Percentiles rank a stretch among this genome's conserved stretches.
These are phyloP conservation scores for Phyllotis vaccarum DNA, from an alignment of 2,797 vertebrate species.

Conservation along the genomic window DNA sequence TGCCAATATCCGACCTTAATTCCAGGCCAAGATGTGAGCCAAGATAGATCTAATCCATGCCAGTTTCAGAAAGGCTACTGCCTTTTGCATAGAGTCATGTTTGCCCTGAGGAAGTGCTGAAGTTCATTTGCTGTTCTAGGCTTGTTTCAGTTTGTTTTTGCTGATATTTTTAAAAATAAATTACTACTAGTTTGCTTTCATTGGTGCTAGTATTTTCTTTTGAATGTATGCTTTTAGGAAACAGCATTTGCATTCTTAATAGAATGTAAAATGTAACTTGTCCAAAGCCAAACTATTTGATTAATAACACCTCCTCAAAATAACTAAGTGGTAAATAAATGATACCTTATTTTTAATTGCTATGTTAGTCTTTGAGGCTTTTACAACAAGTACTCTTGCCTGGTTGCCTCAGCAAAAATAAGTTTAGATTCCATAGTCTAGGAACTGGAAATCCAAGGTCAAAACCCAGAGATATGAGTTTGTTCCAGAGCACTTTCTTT, in stretches of 20 bases:
- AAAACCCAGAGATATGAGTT: neutral
- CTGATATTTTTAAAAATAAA: conserved; percentile 30
- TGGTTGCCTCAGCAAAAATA: neutral
- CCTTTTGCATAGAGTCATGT: conserved; percentile 44
- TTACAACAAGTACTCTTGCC: neutral
- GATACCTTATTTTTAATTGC: neutral
- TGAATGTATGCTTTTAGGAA: neutral
- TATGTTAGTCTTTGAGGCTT: neutral
- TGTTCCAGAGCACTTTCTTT: neutral
- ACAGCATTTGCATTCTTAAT: neutral
- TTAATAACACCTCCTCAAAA: conserved; percentile 39
- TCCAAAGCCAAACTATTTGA: conserved; percentile 48
- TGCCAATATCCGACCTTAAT: neutral
- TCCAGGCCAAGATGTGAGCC: neutral
- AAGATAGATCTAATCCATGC: neutral
- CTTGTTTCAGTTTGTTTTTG: neutral
- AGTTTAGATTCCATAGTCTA: neutral
- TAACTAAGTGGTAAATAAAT: conserved; percentile 43
- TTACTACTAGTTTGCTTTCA: conserved; percentile 47
- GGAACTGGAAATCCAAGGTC: neutral
- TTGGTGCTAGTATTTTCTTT: neutral
- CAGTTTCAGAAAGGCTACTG: conserved; percentile 36
- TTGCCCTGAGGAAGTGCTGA: conserved; percentile 45
- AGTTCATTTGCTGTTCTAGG: conserved; percentile 23
- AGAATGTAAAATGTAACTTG: conserved; percentile 64